phyloP scores from a whole-genome alignment of 2,113 vertebrate species.

The Elanoides forficatus region DNA sequence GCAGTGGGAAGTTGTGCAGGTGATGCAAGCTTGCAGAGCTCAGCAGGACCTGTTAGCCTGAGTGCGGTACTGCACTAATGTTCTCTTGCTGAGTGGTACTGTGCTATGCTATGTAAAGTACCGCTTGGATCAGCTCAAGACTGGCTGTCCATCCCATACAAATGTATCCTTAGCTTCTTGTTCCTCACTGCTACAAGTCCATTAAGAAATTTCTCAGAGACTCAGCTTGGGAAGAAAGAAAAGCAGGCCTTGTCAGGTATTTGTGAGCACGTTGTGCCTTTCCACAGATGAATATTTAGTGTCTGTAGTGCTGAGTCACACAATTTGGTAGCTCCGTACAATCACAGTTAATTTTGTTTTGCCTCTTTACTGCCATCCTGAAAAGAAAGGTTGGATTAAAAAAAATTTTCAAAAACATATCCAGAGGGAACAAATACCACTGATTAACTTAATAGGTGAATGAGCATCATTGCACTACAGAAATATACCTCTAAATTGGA shows the following conservation, averaged over 20 bases:
- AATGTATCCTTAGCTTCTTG: background rate
- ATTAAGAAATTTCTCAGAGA: background rate
- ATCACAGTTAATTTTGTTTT: constrained; percentile 27
- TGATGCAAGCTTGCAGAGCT: background rate
- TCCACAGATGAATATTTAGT: background rate
- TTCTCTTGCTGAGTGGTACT: background rate
- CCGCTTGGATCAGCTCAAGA: background rate
- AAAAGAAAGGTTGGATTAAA: constrained; percentile 19
- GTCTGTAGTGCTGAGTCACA: background rate
- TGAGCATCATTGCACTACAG: background rate
- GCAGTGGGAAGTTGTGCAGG: background rate
- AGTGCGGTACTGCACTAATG: background rate
- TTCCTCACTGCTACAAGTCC: background rate
- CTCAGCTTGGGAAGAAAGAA: background rate
- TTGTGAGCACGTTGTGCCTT: background rate
- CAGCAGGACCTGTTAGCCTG: background rate
- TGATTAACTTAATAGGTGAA: constrained; percentile 43
- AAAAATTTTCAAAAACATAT: background rate
- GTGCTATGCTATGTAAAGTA: rapidly evolving
- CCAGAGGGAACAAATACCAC: background rate
- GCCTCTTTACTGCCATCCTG: background rate
- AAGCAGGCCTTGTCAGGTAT: background rate
- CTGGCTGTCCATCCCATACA: background rate
- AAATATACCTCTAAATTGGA: background rate
- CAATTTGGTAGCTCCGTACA: background rate